Percentiles rank a stretch among this genome's conserved stretches.
These are phyloP conservation scores for Brevipalpus yothersi DNA, from an alignment of 1,140 invertebrate species.

Conservation along the genomic window DNA sequence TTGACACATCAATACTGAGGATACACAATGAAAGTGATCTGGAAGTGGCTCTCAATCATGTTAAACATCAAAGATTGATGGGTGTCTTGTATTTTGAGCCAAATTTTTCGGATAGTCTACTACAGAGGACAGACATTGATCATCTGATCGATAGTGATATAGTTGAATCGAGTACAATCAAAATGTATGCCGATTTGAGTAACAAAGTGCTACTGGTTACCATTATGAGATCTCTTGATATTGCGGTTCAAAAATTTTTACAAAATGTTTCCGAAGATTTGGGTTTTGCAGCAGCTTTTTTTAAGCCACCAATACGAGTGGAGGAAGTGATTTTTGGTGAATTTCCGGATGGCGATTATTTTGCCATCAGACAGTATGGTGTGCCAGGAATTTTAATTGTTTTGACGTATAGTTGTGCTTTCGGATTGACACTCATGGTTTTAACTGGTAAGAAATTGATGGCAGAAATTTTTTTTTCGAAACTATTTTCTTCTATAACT, in stretches of 20 bases:
- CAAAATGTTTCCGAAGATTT: not conserved
- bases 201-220: not conserved
- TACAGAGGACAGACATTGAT: not conserved
- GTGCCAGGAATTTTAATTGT: slow-evolving; percentile 1
- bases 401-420: not conserved
- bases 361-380: not conserved
- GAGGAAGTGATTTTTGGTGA: not conserved
- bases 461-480: not conserved
- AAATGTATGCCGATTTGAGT: not conserved
- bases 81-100: slow-evolving; percentile 8
- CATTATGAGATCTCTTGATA: not conserved
- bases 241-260: not conserved
- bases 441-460: not conserved
- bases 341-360: not conserved
- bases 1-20: slow-evolving; percentile 1
- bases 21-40: not conserved
- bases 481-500: too few relatives aligned
- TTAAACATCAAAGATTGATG: slow-evolving; percentile 7
- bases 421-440: not conserved
- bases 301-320: not conserved
- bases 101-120: slow-evolving; percentile 7
- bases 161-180: not conserved
- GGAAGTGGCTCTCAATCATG: slow-evolving; percentile 5
- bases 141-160: not conserved
- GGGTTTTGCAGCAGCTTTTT: not conserved